These are phyloP conservation scores for Pristionchus arcanus DNA, from an alignment of 2,888 invertebrate species.

Conservation along the genomic window DNA sequence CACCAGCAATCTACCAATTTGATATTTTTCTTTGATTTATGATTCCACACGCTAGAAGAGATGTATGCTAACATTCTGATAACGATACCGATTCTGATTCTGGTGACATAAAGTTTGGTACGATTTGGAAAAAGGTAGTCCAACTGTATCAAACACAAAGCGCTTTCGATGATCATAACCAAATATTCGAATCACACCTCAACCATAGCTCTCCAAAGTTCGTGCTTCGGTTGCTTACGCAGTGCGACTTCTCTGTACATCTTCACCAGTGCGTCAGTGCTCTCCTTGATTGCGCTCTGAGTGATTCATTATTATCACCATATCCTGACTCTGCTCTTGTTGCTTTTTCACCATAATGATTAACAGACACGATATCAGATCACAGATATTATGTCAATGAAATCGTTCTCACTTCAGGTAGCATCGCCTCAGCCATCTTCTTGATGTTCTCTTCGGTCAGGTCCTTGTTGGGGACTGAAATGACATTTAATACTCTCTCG, in stretches of 20 bases:
- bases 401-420: neutral
- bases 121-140: no score
- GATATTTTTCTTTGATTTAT: neutral
- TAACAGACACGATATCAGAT: no score
- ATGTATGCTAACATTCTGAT: no score
- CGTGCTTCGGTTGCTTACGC: slow-evolving; percentile 26
- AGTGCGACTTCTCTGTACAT: slow-evolving; percentile 10
- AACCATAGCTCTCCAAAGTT: slow-evolving; percentile 17
- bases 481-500: neutral
- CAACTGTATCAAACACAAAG: no score
- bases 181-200: slow-evolving; percentile 12
- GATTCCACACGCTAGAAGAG: no score
- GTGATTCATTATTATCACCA: neutral
- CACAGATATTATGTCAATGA: no score
- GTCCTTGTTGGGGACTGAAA: slow-evolving; percentile 24
- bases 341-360: neutral
- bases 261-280: neutral
- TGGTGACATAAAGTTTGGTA: no score
- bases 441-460: neutral
- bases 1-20: slow-evolving; percentile 3
- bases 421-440: slow-evolving; percentile 22
- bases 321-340: no score
- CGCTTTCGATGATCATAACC: no score
- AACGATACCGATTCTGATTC: no score
- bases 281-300: slow-evolving; percentile 32